Conservation (phyloP, 2,888 invertebrate genomes). For the Harpagoxenus sublaevis region DNA sequence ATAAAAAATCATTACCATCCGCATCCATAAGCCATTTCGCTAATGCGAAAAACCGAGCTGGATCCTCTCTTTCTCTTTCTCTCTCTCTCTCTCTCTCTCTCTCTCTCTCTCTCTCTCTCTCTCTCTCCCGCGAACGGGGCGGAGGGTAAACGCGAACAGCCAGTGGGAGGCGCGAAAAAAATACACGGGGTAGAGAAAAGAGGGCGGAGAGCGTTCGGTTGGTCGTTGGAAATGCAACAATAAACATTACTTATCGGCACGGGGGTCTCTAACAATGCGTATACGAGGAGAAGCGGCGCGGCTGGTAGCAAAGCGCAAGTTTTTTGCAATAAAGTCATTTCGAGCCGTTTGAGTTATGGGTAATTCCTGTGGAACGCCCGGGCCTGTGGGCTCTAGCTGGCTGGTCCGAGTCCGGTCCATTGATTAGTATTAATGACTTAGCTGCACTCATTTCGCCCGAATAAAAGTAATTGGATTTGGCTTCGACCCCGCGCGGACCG, state of each 20-base stretch:
- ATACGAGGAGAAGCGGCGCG: slow-evolving; percentile 73
- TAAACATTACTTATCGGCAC: slow-evolving; percentile 86
- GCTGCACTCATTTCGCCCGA: slow-evolving; percentile 86
- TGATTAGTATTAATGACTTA: slow-evolving; percentile 87
- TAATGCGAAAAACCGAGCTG: slow-evolving; percentile 82
- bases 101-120: slow-evolving; percentile 23
- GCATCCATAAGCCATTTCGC: slow-evolving; percentile 74
- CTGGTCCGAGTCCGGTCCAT: slow-evolving; percentile 77
- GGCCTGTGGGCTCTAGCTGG: slow-evolving; percentile 64
- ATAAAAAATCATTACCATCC: slow-evolving; percentile 73
- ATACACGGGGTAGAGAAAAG: slow-evolving; percentile 40
- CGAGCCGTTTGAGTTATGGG: slow-evolving; percentile 85
- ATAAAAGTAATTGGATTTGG: slow-evolving; percentile 87
- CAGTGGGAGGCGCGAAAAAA: slow-evolving; percentile 53
- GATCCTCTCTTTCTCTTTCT: slow-evolving; percentile 58
- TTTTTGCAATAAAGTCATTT: slow-evolving; percentile 86
- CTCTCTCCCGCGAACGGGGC: slow-evolving; percentile 36
- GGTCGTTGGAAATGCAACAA: slow-evolving; percentile 84
- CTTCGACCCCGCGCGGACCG: slow-evolving; percentile 81
- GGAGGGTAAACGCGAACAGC: slow-evolving; percentile 40
- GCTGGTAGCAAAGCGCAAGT: slow-evolving; percentile 82
- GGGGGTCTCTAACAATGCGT: slow-evolving; percentile 83
- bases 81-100: background rate
- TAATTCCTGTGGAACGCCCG: slow-evolving; percentile 82
- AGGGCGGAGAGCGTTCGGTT: slow-evolving; percentile 63